A percentile compares a stretch with the other conserved stretches of the same genome.
These are phyloP conservation scores for Chrysolina americana DNA, from an alignment of 2,888 invertebrate genomes.

Conservation along the genomic window DNA sequence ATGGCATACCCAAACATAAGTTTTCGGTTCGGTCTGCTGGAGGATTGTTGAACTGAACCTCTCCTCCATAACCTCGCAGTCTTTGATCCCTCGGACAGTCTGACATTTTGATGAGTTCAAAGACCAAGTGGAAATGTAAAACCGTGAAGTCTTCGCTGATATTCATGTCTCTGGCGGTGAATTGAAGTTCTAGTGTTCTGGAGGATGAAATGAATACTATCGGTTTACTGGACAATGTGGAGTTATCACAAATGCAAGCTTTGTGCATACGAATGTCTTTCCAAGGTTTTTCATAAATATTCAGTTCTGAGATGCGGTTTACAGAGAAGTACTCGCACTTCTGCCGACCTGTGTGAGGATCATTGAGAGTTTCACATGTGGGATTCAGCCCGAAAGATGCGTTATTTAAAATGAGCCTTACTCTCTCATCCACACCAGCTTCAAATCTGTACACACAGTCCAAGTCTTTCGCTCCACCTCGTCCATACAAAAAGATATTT, in stretches of 20 bases:
- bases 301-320: constrained; percentile 72
- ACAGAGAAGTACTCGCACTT: constrained; percentile 70
- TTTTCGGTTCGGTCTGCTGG: constrained; percentile 75
- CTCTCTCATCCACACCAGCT: constrained; percentile 73
- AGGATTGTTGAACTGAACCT: constrained; percentile 77
- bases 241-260: constrained; percentile 87
- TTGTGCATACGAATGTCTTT: constrained; percentile 79
- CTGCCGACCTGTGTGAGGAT: constrained; percentile 81
- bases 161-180: constrained; percentile 81
- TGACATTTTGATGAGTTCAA: constrained; percentile 77
- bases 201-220: constrained; percentile 78
- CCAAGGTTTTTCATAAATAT: constrained; percentile 81
- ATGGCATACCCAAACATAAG: constrained; percentile 83
- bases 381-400: constrained; percentile 80
- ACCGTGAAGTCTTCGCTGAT: constrained; percentile 87
- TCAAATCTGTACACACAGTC: constrained; percentile 81
- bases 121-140: constrained; percentile 83
- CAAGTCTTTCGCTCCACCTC: constrained; percentile 84
- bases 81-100: constrained; percentile 79
- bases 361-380: constrained; percentile 79
- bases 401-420: constrained; percentile 78
- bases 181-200: constrained; percentile 81
- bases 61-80: constrained; percentile 77
- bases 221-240: constrained; percentile 73
- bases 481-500: constrained; percentile 87